Conservation (phyloP, 2,113 vertebrate species). For the Polypterus senegalus region DNA sequence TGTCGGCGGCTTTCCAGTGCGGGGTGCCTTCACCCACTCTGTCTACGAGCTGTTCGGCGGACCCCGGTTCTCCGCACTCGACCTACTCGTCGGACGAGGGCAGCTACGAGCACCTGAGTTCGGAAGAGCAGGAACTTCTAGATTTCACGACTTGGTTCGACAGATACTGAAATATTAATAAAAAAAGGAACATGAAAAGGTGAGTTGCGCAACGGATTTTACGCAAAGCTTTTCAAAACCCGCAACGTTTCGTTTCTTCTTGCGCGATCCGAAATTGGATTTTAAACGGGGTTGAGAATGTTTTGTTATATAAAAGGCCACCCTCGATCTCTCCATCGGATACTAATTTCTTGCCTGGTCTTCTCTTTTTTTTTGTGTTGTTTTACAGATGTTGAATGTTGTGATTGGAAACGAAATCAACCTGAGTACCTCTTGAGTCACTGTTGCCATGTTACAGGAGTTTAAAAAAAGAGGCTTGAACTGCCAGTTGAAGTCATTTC, state of each 20-base stretch:
- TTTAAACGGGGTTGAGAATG: neutral
- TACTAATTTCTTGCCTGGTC: conserved; percentile 26
- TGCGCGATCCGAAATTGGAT: too few species aligned
- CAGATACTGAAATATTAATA: conserved; percentile 54
- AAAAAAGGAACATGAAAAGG: neutral
- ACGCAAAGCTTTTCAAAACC: neutral
- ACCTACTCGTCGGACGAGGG: conserved; percentile 79
- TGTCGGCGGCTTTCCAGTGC: conserved; percentile 63
- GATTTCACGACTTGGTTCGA: conserved; percentile 86
- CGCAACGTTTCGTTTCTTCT: too few species aligned
- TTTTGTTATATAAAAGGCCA: neutral
- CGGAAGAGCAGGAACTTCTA: conserved; percentile 73
- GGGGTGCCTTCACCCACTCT: conserved; percentile 54
- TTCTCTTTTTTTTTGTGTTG: conserved; percentile 20
- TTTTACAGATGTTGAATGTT: conserved; percentile 31
- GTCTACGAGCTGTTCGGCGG: conserved; percentile 45
- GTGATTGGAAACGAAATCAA: conserved; percentile 18
- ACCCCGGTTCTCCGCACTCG: conserved; percentile 67
- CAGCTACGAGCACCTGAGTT: conserved; percentile 71
- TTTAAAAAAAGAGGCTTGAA: conserved; percentile 11
- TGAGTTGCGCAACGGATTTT: neutral
- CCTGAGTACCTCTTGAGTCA: conserved; percentile 23
- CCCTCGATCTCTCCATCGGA: conserved; percentile 15
- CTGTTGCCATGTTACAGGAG: conserved; percentile 21
- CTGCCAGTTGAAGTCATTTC: conserved; percentile 9